Percentiles rank a stretch among this genome's conserved stretches.
These are phyloP conservation scores for Cataglyphis livida DNA, from an alignment of 2,888 invertebrate species.

Conservation along the genomic window DNA sequence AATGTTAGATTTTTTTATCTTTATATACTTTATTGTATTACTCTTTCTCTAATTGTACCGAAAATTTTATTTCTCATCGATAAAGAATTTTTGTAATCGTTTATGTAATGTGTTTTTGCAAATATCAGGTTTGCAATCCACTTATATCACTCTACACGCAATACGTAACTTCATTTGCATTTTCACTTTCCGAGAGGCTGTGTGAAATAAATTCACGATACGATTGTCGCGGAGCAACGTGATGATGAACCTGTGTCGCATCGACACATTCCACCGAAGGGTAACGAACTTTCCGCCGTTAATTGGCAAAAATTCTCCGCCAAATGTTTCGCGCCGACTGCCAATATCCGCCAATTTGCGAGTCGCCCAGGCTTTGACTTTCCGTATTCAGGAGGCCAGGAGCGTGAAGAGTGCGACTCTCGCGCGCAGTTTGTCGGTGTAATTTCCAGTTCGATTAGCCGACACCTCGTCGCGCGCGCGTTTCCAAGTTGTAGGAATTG, in stretches of 20 bases:
- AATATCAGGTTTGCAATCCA: not conserved
- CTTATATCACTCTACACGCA: not conserved
- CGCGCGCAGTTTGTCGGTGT: constrained; percentile 58
- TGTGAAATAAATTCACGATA: constrained; percentile 15
- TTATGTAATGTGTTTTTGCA: not conserved
- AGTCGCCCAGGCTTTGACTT: constrained; percentile 13
- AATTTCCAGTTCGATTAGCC: constrained; percentile 75
- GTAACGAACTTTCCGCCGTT: constrained; percentile 48
- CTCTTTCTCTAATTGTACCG: not conserved
- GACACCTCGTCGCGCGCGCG: constrained; percentile 45
- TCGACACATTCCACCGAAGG: constrained; percentile 14
- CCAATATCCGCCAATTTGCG: constrained; percentile 71
- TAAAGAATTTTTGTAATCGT: not conserved
- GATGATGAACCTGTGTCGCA: not conserved
- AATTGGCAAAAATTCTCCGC: constrained; percentile 56
- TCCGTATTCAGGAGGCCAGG: constrained; percentile 5
- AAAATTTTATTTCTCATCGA: not conserved
- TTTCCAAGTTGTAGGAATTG: constrained; percentile 46
- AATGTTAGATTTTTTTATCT: constrained; percentile 10
- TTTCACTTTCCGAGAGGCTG: not conserved
- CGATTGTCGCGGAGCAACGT: not conserved
- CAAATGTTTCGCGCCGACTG: constrained; percentile 62
- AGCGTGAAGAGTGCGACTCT: not conserved
- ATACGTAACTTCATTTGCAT: not conserved
- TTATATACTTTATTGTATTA: not conserved